Evolutionary conservation across 2,113 vertebrate species (phyloP).

Genomic region (Meles meles): DNA sequence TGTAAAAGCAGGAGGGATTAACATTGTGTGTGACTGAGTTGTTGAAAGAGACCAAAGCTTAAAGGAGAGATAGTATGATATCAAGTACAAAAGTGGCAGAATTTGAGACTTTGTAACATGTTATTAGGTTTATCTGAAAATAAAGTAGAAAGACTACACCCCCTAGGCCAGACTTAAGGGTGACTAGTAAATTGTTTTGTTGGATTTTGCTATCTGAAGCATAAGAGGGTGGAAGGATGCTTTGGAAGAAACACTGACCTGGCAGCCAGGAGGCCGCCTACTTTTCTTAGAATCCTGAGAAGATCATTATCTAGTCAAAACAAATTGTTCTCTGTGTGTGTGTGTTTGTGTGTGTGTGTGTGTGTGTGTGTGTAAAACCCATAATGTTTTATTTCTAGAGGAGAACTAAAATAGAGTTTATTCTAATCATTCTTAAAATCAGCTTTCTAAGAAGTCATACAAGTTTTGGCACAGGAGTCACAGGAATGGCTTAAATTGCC

Average conservation of each 20-base stretch:
- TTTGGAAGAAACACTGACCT: not conserved
- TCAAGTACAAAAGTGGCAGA: not conserved
- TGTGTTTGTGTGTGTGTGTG: not conserved
- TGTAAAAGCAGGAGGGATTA: not conserved
- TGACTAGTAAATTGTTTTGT: not conserved
- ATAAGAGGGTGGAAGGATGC: not conserved
- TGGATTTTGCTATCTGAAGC: not conserved
- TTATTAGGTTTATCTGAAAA: not conserved
- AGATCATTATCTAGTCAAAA: not conserved
- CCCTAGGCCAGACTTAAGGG: not conserved
- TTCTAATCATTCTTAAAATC: not conserved
- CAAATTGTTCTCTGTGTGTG: not conserved
- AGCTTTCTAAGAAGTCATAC: not conserved
- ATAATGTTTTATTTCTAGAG: not conserved
- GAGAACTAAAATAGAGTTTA: not conserved
- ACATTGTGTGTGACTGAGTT: not conserved
- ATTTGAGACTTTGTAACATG: not conserved
- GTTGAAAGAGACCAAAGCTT: not conserved
- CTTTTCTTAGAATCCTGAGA: not conserved
- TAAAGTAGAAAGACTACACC: not conserved
- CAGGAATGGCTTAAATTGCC: not conserved
- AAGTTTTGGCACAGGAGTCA: not conserved
- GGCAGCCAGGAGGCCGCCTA: not conserved
- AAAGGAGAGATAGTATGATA: not conserved
- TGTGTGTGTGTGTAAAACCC: not conserved